Evolutionary conservation across 2,113 vertebrate genomes (phyloP).

Genomic region (Chloroceryle aenea): DNA sequence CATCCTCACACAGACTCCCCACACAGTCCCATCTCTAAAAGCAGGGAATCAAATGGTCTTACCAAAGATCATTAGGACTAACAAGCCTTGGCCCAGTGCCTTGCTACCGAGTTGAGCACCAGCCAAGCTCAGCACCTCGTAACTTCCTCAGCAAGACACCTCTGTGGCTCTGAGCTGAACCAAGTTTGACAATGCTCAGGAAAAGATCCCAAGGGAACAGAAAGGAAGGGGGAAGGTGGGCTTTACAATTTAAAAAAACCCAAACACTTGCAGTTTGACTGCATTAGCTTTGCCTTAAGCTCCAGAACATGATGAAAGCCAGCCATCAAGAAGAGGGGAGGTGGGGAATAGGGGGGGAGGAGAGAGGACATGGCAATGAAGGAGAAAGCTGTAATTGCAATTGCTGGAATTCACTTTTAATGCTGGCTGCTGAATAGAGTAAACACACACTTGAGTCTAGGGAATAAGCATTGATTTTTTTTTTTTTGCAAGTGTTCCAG

Average conservation of each 20-base stretch:
- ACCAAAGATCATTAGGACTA: neutral
- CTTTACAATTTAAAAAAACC: conserved; percentile 53
- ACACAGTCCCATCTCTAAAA: neutral
- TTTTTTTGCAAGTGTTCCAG: conserved; percentile 49
- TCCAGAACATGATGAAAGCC: conserved; percentile 40
- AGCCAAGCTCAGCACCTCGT: neutral
- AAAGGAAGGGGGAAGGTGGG: conserved; percentile 41
- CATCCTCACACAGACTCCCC: too few species aligned
- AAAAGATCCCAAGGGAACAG: conserved; percentile 3
- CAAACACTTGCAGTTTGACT: conserved; percentile 62
- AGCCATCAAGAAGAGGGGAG: neutral
- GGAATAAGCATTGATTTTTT: conserved; percentile 68
- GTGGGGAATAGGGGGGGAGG: neutral
- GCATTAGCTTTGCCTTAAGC: conserved; percentile 70
- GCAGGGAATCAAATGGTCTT: neutral
- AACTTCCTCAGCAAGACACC: neutral
- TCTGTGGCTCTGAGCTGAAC: neutral
- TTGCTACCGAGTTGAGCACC: neutral
- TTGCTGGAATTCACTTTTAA: conserved; percentile 73
- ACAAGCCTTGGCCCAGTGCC: neutral
- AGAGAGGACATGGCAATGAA: neutral
- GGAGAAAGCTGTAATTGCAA: conserved; percentile 72
- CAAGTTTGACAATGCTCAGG: conserved; percentile 33
- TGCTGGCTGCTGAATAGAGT: conserved; percentile 63
- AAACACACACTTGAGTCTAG: conserved; percentile 23